A percentile compares a stretch with the other conserved stretches of the same genome.
Conservation (phyloP, 2,113 vertebrate species). For the Crotophaga sulcirostris region DNA sequence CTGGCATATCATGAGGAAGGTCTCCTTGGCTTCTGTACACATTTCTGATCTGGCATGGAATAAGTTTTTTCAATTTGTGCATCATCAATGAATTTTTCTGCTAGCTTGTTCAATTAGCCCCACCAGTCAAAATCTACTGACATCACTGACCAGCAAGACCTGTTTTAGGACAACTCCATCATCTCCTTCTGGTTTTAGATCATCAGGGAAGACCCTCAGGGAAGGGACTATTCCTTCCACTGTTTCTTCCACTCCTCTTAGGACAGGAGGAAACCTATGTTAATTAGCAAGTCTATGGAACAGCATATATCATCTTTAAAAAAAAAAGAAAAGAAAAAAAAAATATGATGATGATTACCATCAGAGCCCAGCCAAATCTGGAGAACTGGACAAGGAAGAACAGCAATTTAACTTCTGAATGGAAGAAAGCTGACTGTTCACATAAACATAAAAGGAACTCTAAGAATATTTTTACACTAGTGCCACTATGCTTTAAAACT, state of each 20-base stretch:
- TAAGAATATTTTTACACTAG: neutral
- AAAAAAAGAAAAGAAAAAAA: neutral
- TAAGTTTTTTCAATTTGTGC: neutral
- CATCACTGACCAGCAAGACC: neutral
- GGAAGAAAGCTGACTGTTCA: neutral
- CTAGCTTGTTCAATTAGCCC: neutral
- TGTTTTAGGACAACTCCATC: neutral
- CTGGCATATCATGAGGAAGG: fast-evolving
- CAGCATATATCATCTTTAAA: neutral
- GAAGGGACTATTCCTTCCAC: neutral
- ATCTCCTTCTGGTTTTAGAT: neutral
- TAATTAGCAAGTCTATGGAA: neutral
- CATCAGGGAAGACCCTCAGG: neutral
- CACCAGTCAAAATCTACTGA: neutral
- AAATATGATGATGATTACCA: fast-evolving
- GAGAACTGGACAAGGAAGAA: neutral
- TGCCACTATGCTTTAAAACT: neutral
- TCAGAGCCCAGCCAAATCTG: neutral
- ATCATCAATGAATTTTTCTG: neutral
- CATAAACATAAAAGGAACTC: neutral
- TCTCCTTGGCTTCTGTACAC: neutral
- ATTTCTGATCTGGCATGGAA: neutral
- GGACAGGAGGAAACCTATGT: neutral
- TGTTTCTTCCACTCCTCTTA: neutral
- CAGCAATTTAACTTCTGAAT: neutral